Evolutionary conservation across 2,888 invertebrate genomes (phyloP).

Genomic region (Noctua comes): DNA sequence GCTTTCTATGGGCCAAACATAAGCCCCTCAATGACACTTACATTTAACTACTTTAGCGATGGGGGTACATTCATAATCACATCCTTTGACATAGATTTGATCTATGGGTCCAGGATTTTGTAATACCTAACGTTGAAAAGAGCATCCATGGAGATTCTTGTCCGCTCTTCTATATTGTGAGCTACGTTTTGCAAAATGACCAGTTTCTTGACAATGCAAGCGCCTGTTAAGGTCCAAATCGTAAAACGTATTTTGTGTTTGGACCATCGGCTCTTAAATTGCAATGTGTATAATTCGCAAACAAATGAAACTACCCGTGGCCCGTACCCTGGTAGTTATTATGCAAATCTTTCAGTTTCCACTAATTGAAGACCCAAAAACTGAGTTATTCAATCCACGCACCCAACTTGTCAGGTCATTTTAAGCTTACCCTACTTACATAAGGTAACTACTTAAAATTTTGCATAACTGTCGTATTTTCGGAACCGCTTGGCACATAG

Average conservation of each 20-base stretch:
- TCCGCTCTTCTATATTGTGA: background rate
- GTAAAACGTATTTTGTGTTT: background rate
- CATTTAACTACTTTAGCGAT: background rate
- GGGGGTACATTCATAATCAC: background rate
- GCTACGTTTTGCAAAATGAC: background rate
- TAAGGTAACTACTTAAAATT: conserved; percentile 37
- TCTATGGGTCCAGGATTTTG: background rate
- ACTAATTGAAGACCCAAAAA: conserved; percentile 21
- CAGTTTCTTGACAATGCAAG: background rate
- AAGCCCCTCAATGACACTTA: background rate
- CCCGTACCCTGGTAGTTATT: background rate
- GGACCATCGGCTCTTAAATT: background rate
- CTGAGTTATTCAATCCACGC: conserved; percentile 40
- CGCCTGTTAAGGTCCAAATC: background rate
- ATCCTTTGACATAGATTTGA: conserved; percentile 8
- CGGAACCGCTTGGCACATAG: conserved; percentile 51
- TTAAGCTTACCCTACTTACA: conserved; percentile 34
- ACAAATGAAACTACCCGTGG: no score
- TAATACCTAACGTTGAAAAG: background rate
- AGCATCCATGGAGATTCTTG: background rate
- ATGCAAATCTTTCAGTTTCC: conserved; percentile 17
- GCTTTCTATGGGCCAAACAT: no score
- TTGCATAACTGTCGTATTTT: conserved; percentile 61
- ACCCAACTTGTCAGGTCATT: conserved; percentile 38
- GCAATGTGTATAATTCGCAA: background rate